Conservation (phyloP, 2,113 vertebrate species). For the Bos javanicus region DNA sequence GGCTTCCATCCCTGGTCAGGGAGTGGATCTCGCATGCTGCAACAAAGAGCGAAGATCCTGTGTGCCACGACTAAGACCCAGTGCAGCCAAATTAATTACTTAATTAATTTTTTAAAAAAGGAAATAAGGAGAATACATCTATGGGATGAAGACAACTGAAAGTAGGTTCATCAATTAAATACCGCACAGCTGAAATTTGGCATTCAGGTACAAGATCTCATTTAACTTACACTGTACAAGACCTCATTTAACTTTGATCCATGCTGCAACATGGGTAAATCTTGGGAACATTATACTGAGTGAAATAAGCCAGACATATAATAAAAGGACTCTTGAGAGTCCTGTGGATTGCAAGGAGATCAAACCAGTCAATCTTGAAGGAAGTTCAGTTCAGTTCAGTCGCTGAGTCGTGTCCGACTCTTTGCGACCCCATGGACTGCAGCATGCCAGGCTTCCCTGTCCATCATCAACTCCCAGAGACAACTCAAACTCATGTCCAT, state of each 20-base stretch:
- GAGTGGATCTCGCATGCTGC: neutral
- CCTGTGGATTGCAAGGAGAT: neutral
- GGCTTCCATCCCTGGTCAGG: neutral
- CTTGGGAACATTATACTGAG: neutral
- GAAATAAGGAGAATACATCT: neutral
- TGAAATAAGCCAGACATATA: neutral
- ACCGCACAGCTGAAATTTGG: neutral
- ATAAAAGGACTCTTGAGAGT: neutral
- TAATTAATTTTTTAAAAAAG: neutral
- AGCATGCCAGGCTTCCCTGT: neutral
- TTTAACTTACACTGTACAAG: neutral
- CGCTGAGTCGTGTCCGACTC: neutral
- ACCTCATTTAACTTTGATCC: neutral
- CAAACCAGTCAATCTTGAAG: neutral
- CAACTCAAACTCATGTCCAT: neutral
- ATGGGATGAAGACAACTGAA: neutral
- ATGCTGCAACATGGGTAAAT: neutral
- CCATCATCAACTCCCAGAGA: neutral
- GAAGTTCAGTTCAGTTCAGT: neutral
- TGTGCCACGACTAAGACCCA: neutral
- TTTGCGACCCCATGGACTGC: neutral
- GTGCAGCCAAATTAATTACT: neutral
- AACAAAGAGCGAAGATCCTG: neutral
- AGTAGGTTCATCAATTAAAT: neutral
- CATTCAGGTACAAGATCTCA: neutral